Base-by-base conservation (phyloP, 2,797 vertebrate genomes). In the Limosa lapponica region DNA sequence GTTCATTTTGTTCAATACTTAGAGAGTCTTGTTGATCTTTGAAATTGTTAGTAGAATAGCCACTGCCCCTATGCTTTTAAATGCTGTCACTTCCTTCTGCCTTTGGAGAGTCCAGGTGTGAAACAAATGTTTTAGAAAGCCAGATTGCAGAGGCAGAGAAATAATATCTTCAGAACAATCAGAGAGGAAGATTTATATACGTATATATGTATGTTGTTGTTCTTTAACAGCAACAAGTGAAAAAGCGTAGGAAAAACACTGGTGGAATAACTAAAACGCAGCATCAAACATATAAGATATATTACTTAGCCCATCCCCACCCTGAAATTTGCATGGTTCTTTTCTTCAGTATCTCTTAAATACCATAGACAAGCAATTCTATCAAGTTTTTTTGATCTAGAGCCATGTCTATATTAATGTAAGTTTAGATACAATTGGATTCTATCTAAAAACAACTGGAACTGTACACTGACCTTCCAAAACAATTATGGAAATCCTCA, bases 101-200 rank as follows among this genome's bases (percentile, higher is more conserved):
- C 16, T 72, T 72, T 73, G 43, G 66, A 82, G 43, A 75, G 39
- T 44, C 27, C 78, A 86, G 69, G 69, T 43, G 57, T 2, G 4
- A 82, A 94, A 32, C 55, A 83, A 80, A 64, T 64, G 57, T 34
- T 79, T 94, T 93, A 62, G 78, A 82, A 87, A 92, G n/a, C 12
- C 51, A 91, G 51, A 59, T 55, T 84, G 36, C 13, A 87, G 23
- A 46, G 30, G 16, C 28, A 88, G 37, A 79, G 41, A 90, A 79
- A 62, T 39, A 65, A 62, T 51, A 28, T 48, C 52, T 66, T 64
- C 39, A 59, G 39, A 78, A 58, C 20, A 70, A 75, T 54, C 22
- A 28, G 51, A 83, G 37, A 61, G 41, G n/a, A 59, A 59, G 9
- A 55, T 64, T 43, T 57, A 66, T n/a, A 7, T 37, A 28, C 3